phyloP scores from a whole-genome alignment of 2,888 invertebrate genomes.

The Priapulus caudatus region DNA sequence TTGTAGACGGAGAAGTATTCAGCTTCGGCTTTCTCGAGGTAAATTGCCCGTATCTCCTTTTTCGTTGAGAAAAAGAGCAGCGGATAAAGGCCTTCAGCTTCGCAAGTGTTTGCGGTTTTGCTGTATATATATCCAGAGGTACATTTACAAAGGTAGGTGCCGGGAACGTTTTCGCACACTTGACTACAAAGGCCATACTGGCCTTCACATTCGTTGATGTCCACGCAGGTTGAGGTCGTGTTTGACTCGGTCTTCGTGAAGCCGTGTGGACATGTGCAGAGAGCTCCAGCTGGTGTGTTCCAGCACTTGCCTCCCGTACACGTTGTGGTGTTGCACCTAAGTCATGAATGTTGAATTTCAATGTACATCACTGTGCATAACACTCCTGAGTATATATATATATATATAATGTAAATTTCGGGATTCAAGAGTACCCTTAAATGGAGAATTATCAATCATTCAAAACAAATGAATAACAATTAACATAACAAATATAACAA shows the following conservation, averaged over 20 bases:
- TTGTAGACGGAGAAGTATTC: too few species aligned
- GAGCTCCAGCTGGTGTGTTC: not conserved
- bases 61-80: not conserved
- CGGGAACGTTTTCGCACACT: not conserved
- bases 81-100: not conserved
- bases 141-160: not conserved
- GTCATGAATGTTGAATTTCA: too few species aligned
- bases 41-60: not conserved
- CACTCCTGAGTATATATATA: too few species aligned
- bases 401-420: too few species aligned
- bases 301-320: constrained; percentile 1
- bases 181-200: not conserved
- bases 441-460: too few species aligned
- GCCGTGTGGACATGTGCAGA: not conserved
- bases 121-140: not conserved
- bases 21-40: not conserved
- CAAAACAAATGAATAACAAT: too few species aligned
- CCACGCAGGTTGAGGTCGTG: too few species aligned
- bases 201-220: constrained; percentile 1
- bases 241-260: too few species aligned
- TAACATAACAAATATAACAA: too few species aligned
- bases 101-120: not conserved
- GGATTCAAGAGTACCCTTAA: too few species aligned
- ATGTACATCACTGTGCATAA: too few species aligned
- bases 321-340: not conserved